Evolutionary conservation across 2,797 vertebrate genomes (phyloP), one percentile per base, ranked within the genome.

Genomic region (Gobionotothen gibberifrons): DNA sequence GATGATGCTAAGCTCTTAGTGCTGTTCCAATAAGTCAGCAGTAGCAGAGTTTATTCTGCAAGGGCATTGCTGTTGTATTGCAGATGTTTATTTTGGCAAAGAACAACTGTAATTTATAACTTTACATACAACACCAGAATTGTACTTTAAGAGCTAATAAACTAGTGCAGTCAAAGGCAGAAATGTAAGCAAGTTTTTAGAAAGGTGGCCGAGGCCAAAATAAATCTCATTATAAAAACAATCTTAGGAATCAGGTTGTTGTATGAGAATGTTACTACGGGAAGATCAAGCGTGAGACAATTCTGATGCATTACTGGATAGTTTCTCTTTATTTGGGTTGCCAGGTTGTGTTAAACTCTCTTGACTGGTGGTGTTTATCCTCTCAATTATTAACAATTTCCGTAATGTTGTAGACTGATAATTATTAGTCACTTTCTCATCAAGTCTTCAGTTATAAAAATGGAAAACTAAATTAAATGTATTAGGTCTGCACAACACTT

Each of bases 71-170:
- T 67, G 5, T 70, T 62, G 32, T 55, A 5, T 16, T 62, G 40
- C 72, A 65, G 39, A 67, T 73, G 77, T 70, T 47, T 44, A 6
- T 32, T 60, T 56, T 79, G 76, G 69, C 49, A 21, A 26, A 21
- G 0, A 60, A 54, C 32, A 60, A 54, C 32, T 13, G 53, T 49
- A 40, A 74, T 65, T 49, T 42, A 74, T 55, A 53, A 46, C 17
- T 49, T 59, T 1, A 22, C n/a, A 57, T 63, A 14, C 47, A 22
- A 44, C 42, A 42, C 4, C 36, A 74, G 53, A 43, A 40, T 19
- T 56, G 57, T 43, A n/a, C 48, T 72, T 56, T 66, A 9, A 53
- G 21, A 59, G 51, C 49, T 3, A 56, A 56, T 53, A 65, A 59
- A 47, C 4, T 7, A 17, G 15, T 10, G 47, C 13, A 55, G 56